A percentile compares a stretch with the other conserved stretches of the same genome.
These are phyloP conservation scores for Tenthredo livida DNA, from an alignment of 2,888 invertebrate species.

Conservation along the genomic window DNA sequence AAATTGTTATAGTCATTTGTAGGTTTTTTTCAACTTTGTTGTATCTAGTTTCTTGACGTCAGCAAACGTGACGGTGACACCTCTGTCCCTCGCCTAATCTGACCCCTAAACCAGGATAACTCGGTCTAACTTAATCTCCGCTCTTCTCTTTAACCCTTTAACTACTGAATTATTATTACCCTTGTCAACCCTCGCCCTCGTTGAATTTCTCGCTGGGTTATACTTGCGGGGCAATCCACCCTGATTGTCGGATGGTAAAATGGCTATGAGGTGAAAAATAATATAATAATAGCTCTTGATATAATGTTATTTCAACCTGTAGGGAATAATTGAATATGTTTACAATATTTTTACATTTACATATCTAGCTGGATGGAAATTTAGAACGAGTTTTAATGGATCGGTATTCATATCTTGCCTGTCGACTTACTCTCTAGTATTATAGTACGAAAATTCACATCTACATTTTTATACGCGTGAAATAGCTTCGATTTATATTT, in stretches of 20 bases:
- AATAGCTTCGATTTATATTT: too few relatives aligned
- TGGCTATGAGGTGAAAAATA: not conserved
- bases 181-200: slow-evolving; percentile 1
- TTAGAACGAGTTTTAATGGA: not conserved
- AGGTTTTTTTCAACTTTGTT: not conserved
- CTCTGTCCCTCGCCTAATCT: slow-evolving; percentile 16
- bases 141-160: slow-evolving; percentile 36
- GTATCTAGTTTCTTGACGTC: not conserved
- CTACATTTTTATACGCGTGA: not conserved
- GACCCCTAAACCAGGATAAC: not conserved
- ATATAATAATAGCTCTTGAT: not conserved
- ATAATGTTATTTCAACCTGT: not conserved
- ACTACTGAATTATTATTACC: slow-evolving; percentile 43
- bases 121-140: slow-evolving; percentile 26
- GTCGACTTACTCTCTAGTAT: too few relatives aligned
- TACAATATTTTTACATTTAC: not conserved
- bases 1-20: not conserved
- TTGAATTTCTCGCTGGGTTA: not conserved
- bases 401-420: too few relatives aligned
- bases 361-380: not conserved
- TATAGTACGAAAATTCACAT: not conserved
- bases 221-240: not conserved
- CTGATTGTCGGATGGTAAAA: slow-evolving; percentile 2
- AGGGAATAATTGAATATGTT: not conserved
- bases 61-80: slow-evolving; percentile 24